These are phyloP conservation scores for Euschistus heros DNA, from an alignment of 1,140 invertebrate species.

Conservation along the genomic window DNA sequence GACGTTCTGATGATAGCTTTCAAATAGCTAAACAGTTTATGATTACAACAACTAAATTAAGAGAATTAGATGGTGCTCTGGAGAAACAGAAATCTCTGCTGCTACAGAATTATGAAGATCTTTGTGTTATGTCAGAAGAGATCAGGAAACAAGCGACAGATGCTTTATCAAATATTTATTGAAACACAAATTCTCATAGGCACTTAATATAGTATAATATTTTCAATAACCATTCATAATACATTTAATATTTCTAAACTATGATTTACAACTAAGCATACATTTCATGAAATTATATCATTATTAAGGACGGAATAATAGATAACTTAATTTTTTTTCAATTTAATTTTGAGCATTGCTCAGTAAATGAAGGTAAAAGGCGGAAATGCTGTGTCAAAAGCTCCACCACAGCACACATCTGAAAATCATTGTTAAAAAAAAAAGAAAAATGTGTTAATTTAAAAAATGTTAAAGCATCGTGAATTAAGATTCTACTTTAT, in stretches of 20 bases:
- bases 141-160: constrained; percentile 36
- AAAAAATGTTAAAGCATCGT: neutral
- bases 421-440: constrained; percentile 14
- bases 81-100: constrained; percentile 30
- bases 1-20: constrained; percentile 17
- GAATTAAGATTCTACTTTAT: neutral
- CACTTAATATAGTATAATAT: constrained; percentile 2
- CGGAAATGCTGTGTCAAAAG: constrained; percentile 13
- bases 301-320: neutral
- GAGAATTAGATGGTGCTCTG: constrained; percentile 31
- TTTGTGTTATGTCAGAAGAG: constrained; percentile 34
- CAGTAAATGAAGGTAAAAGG: constrained; percentile 11
- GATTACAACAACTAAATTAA: constrained; percentile 33
- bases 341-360: neutral
- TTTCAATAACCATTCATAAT: neutral
- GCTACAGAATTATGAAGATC: constrained; percentile 30
- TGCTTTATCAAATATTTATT: constrained; percentile 30
- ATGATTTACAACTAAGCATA: neutral
- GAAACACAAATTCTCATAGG: neutral
- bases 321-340: neutral
- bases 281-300: no score
- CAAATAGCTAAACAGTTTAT: constrained; percentile 27
- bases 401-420: constrained; percentile 21
- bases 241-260: neutral
- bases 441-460: neutral